phyloP scores from a whole-genome alignment of 2,797 vertebrate genomes.

The Premnoplex brunnescens region DNA sequence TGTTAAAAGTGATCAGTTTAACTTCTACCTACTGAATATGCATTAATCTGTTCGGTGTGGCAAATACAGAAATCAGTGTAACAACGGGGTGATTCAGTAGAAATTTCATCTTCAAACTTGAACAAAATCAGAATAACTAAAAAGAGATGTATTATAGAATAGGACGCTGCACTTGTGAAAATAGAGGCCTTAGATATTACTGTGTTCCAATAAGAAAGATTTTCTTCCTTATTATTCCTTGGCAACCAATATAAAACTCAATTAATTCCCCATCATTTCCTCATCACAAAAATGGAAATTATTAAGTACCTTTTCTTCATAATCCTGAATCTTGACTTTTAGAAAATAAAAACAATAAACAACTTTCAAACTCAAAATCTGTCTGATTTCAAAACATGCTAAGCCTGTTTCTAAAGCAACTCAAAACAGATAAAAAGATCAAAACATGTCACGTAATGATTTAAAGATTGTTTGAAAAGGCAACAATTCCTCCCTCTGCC shows the following conservation, averaged over 20 bases:
- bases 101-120: too few species aligned
- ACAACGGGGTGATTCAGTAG: too few species aligned
- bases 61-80: too few species aligned
- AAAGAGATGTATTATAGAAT: too few species aligned
- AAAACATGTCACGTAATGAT: neutral
- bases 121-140: too few species aligned
- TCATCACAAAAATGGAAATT: neutral
- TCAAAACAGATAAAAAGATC: neutral
- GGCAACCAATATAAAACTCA: neutral
- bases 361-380: neutral
- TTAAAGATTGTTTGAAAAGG: neutral
- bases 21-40: too few species aligned
- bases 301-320: neutral
- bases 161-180: too few species aligned
- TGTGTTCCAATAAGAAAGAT: too few species aligned
- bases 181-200: too few species aligned
- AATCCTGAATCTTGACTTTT: neutral
- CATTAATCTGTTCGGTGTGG: too few species aligned
- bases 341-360: neutral
- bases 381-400: neutral
- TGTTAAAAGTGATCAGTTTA: too few species aligned
- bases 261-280: neutral
- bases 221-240: too few species aligned
- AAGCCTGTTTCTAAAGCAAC: neutral
- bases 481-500: neutral